Conservation (phyloP, 2,888 invertebrate genomes). For the Dynastes hyllus region DNA sequence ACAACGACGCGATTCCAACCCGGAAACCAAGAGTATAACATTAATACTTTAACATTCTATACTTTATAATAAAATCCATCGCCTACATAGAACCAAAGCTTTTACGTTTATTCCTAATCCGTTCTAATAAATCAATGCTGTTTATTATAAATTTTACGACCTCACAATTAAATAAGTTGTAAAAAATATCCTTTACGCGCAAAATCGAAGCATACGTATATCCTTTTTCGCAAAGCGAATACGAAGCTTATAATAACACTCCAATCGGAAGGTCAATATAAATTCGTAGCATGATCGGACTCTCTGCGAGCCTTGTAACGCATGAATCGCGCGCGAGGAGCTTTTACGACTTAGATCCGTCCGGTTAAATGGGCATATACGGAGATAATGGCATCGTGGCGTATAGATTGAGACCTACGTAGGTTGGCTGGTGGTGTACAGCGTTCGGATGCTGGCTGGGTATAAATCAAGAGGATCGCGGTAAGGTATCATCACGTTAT, state of each 20-base stretch:
- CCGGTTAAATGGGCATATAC: constrained; percentile 17
- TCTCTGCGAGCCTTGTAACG: background rate
- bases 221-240: too few relatives aligned
- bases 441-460: background rate
- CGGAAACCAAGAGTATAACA: too few relatives aligned
- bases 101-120: too few relatives aligned
- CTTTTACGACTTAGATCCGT: constrained; percentile 18
- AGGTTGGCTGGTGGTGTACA: background rate
- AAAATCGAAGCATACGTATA: too few relatives aligned
- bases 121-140: too few relatives aligned
- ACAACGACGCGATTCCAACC: too few relatives aligned
- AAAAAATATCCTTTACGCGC: too few relatives aligned
- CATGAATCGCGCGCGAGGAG: constrained; percentile 3
- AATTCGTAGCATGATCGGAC: background rate
- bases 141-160: too few relatives aligned
- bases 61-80: too few relatives aligned
- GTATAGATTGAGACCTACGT: constrained; percentile 23
- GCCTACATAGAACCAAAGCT: too few relatives aligned
- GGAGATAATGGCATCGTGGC: constrained; percentile 19
- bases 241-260: background rate
- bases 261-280: constrained; percentile 2
- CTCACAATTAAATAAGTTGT: background rate
- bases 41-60: too few relatives aligned
- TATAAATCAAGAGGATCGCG: constrained; percentile 20
- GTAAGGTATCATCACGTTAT: constrained; percentile 31